Evolutionary conservation across 2,113 vertebrate genomes (phyloP), one percentile per base, ranked within the genome.

Genomic region (Hirundichthys speculiger): DNA sequence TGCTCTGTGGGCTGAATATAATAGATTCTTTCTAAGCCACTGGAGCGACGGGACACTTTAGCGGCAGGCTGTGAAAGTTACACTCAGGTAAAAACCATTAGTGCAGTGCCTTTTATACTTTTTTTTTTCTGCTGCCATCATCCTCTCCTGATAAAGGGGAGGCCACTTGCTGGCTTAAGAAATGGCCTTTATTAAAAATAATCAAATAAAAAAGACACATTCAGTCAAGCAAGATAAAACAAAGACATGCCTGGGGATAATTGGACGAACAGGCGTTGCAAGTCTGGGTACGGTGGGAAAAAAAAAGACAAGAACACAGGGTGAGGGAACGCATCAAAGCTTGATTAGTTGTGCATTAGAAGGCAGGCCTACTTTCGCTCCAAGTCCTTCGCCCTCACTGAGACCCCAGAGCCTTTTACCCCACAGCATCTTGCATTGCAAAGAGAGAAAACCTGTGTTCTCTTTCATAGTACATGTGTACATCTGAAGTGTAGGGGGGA

Each of bases 1-100:
- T 90, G 90, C 75, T 89, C 86, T 56, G 48, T 82, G 78, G 78
- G 83, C 84, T 86, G 87, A 79, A 90, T 77, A 78, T 87, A 90
- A 89, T 83, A 62, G 83, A 78, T 49, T 13, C 75, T 85, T 91
- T 89, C 82, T 75, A 50, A 86, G 59, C 75, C 88, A 88, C 27
- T 75, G 87, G 78, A 86, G 88, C 84, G 73, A 51, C 50, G 1
- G 78, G 66, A 80, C 75, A 69, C 79, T 86, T 86, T 63, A 75
- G 82, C 65, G 20, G 59, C 61, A 77, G 69, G 73, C 78, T n/a
- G 53, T 65, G 41, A 69, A 82, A 85, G 75, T 82, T 76, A 67
- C 63, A 70, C 74, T 63, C 67, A 86, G 85, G 80, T 76, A 73
- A 72, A 87, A 85, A 67, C 61, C 83, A 88, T 88, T 82, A 82